phyloP scores from a whole-genome alignment of 2,888 invertebrate species.

The Caenorhabditis sp. region DNA sequence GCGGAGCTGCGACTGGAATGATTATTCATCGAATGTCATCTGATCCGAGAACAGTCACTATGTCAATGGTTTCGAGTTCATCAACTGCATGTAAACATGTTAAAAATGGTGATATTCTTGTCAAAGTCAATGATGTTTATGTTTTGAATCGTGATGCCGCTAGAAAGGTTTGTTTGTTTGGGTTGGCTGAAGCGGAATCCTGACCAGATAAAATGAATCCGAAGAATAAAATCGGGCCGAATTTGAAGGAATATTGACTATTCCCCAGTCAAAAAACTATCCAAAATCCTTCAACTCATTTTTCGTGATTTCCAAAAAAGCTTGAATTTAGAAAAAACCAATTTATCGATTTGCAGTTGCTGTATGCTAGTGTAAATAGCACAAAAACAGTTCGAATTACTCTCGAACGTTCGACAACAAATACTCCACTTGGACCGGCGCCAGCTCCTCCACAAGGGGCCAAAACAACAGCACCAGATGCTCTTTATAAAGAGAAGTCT shows the following conservation, averaged over 20 bases:
- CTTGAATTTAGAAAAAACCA: neutral
- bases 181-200: neutral
- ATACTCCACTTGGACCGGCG: slow-evolving; percentile 31
- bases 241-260: too few species aligned
- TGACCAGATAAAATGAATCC: too few species aligned
- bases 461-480: slow-evolving; percentile 13
- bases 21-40: slow-evolving; percentile 50
- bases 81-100: slow-evolving; percentile 45
- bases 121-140: slow-evolving; percentile 50
- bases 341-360: slow-evolving; percentile 21
- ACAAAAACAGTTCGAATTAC: slow-evolving; percentile 49
- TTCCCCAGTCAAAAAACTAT: too few species aligned
- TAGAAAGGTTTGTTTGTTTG: slow-evolving; percentile 35
- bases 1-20: slow-evolving; percentile 56
- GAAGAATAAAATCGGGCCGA: too few species aligned
- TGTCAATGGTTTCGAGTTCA: slow-evolving; percentile 52
- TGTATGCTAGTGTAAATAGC: slow-evolving; percentile 49
- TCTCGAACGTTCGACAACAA: slow-evolving; percentile 40
- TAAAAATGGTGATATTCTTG: slow-evolving; percentile 52
- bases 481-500: slow-evolving; percentile 7
- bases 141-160: slow-evolving; percentile 48
- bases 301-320: neutral
- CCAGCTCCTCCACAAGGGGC: slow-evolving; percentile 27
- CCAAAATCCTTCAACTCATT: too few species aligned
- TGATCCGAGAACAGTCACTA: slow-evolving; percentile 42